Evolutionary conservation across 37 sponge, comb jelly and placozoan species (phyloP).

Genomic region (Hormiphora californensis): DNA sequence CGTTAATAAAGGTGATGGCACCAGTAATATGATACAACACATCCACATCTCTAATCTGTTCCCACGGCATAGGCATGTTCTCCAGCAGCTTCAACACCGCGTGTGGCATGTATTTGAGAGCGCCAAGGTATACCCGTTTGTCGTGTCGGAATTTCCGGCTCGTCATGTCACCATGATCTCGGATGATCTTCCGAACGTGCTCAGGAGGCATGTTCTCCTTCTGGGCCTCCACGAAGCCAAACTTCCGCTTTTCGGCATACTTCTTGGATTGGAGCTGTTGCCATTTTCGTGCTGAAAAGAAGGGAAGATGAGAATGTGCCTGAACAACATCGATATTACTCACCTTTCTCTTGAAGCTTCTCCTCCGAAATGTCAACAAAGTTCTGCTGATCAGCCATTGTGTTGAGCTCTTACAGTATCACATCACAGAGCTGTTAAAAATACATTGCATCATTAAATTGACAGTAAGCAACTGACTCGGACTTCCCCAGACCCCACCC

Average conservation of each 20-base stretch:
- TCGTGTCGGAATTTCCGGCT: constrained; percentile 97
- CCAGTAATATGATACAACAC: constrained; percentile 98
- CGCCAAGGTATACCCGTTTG: constrained; percentile 97
- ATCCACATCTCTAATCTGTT: constrained; percentile 91
- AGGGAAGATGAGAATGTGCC: background rate
- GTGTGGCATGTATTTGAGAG: constrained; percentile 99
- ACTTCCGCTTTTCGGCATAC: constrained; percentile 96
- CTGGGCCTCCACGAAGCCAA: constrained; percentile 99
- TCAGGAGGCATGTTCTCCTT: constrained; percentile 99
- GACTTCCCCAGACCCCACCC: too few species aligned
- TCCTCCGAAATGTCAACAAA: constrained; percentile 70
- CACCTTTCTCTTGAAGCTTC: constrained; percentile 85
- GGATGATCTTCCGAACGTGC: constrained; percentile 96
- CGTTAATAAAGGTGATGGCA: constrained; percentile 98
- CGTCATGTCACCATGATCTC: constrained; percentile 99
- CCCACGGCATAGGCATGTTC: constrained; percentile 99
- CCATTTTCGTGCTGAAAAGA: constrained; percentile 88
- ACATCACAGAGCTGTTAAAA: too few species aligned
- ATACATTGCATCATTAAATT: too few species aligned
- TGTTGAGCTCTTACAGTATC: too few species aligned
- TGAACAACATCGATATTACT: background rate
- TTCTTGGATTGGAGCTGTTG: constrained; percentile 95
- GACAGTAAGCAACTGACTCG: too few species aligned
- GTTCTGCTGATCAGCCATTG: too few species aligned
- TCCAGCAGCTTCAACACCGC: constrained; percentile 97